phyloP scores from a whole-genome alignment of 2,797 vertebrate genomes.

The Squalus acanthias region DNA sequence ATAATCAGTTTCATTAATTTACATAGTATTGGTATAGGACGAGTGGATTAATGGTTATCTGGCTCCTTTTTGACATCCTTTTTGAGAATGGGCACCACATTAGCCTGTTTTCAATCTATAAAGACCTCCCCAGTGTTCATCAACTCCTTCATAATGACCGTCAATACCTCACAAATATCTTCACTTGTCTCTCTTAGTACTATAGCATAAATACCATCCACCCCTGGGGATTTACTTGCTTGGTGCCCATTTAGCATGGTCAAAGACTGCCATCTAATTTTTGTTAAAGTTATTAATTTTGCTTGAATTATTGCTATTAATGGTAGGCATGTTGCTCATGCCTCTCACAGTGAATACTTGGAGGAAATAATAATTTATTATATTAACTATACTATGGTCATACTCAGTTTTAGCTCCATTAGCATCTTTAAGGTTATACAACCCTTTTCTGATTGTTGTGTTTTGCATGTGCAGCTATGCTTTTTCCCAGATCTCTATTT shows the following conservation, averaged over 20 bases:
- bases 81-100: not conserved
- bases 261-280: not conserved
- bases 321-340: too few relatives aligned
- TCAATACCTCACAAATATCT: not conserved
- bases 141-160: not conserved
- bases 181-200: not conserved
- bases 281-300: not conserved
- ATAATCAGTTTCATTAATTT: not conserved
- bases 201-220: not conserved
- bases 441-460: not conserved
- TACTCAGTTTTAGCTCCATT: not conserved
- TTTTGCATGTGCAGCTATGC: not conserved
- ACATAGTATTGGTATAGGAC: not conserved
- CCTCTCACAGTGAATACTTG: too few relatives aligned
- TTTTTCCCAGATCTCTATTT: not conserved
- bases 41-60: not conserved
- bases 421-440: not conserved
- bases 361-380: too few relatives aligned
- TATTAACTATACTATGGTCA: not conserved
- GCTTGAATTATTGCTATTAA: too few relatives aligned
- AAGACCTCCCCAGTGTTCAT: not conserved
- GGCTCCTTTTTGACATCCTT: not conserved
- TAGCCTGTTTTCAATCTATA: not conserved
- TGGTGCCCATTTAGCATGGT: not conserved
- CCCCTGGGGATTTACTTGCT: not conserved